phyloP scores from a whole-genome alignment of 2,797 vertebrate genomes.

The Pangasius sanitwongsei region DNA sequence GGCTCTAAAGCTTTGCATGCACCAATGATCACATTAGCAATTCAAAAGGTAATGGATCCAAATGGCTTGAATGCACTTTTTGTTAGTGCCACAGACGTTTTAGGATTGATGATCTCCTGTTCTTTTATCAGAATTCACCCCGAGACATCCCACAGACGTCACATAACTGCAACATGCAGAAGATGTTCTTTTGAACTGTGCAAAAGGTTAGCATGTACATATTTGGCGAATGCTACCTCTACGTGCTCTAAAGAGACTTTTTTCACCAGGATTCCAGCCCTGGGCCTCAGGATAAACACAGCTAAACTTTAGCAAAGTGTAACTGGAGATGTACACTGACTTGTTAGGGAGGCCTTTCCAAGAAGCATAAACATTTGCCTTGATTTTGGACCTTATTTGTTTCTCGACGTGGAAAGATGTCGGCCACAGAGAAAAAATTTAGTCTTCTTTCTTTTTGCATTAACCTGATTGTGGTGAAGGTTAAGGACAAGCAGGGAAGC shows the following conservation, averaged over 20 bases:
- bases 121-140: neutral
- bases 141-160: conserved; percentile 6
- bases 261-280: conserved; percentile 66
- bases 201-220: conserved; percentile 18
- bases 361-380: conserved; percentile 70
- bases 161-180: neutral
- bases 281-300: conserved; percentile 71
- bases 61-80: conserved; percentile 43
- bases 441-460: neutral
- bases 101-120: conserved; percentile 37
- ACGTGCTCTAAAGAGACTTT: conserved; percentile 36
- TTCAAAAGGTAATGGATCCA: conserved; percentile 52
- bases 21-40: conserved; percentile 49
- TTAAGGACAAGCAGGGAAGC: neutral
- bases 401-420: conserved; percentile 21
- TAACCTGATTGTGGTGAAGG: neutral
- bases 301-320: conserved; percentile 53
- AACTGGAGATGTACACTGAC: conserved; percentile 69
- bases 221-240: conserved; percentile 20
- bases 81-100: conserved; percentile 31
- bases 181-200: neutral
- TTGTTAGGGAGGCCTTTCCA: conserved; percentile 51
- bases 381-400: conserved; percentile 73
- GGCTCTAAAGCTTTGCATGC: conserved; percentile 26
- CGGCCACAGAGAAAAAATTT: neutral